Evolutionary conservation across 2,888 invertebrate species (phyloP), one percentile per base, ranked within the genome.

Genomic region (Tinea trinotella): DNA sequence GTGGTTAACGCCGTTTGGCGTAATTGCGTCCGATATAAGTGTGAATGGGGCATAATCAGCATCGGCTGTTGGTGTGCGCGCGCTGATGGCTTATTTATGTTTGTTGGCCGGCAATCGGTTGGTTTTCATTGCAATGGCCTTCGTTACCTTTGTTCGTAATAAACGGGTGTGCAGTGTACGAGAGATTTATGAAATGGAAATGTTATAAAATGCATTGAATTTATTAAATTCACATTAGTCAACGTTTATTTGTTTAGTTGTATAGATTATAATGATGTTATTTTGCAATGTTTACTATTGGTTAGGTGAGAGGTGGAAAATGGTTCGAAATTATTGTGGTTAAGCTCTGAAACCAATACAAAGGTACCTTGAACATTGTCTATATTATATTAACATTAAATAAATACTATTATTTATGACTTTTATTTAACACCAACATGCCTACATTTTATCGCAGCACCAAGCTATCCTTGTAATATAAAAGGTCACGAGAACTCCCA

Each of bases 311-410:
- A 74, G 76, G 74, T 76, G 68, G 76, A 75, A 66, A 63, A 74
- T 75, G 76, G 76, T 76, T 75, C 76, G 73, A 74, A 77, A 76
- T 81, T 84, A 83, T 82, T 79, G 53, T 20, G 50, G 13, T 68
- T 71, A 74, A 77, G 74, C 81, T 83, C 80, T 55, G 80, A 79
- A 84, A 82, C 83, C 84, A 82, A 85, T 85, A 79, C 70, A 81
- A 83, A 80, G 81, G 83, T 84, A 85, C 84, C 83, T 84, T 85
- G 79, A 82, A 84, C 82, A 83, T 83, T 85, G 84, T 86, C 83
- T 87, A 82, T 83, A 84, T 82, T 85, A 86, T 78, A 82, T 85
- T 86, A 85, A 85, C 83, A 86, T 83, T 85, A 82, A 83, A 85
- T 87, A 85, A 87, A 86, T 79, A 75, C 75, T 74, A 83, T 81